Percentiles rank a stretch among this genome's conserved stretches.
Evolutionary conservation across 2,113 vertebrate species (phyloP).

Genomic region (Mormyrus iriodes): DNA sequence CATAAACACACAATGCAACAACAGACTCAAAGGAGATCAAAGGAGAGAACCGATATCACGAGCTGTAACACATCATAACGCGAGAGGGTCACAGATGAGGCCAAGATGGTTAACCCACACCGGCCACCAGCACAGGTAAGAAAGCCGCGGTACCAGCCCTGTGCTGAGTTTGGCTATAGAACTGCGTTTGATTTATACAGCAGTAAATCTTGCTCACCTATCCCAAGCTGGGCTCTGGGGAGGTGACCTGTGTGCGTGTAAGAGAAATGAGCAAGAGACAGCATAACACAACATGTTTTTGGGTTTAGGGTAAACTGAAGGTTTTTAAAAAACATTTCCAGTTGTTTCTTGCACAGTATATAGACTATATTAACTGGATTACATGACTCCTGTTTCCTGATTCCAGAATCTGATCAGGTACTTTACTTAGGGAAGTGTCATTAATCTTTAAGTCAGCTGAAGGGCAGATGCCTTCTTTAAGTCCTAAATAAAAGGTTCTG

Average conservation of each 20-base stretch:
- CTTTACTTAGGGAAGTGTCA: background rate
- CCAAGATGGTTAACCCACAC: background rate
- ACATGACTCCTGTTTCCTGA: background rate
- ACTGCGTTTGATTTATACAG: background rate
- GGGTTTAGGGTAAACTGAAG: background rate
- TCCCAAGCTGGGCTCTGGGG: background rate
- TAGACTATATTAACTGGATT: background rate
- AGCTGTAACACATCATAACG: background rate
- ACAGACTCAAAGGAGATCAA: background rate
- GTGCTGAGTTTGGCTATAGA: background rate
- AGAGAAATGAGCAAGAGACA: background rate
- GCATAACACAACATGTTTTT: background rate
- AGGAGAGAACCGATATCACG: background rate
- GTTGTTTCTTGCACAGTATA: background rate
- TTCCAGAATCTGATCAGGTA: background rate
- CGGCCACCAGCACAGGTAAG: background rate
- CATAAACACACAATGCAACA: background rate
- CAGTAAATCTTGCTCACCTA: slow-evolving; percentile 4
- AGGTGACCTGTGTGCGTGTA: background rate
- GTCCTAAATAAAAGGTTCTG: background rate
- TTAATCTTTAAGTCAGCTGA: background rate
- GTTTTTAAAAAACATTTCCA: background rate
- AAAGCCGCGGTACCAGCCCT: background rate
- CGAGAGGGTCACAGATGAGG: background rate
- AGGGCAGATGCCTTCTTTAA: background rate